Evolutionary conservation across 2,797 vertebrate species (phyloP).

Genomic region (Carcharodon carcharias): DNA sequence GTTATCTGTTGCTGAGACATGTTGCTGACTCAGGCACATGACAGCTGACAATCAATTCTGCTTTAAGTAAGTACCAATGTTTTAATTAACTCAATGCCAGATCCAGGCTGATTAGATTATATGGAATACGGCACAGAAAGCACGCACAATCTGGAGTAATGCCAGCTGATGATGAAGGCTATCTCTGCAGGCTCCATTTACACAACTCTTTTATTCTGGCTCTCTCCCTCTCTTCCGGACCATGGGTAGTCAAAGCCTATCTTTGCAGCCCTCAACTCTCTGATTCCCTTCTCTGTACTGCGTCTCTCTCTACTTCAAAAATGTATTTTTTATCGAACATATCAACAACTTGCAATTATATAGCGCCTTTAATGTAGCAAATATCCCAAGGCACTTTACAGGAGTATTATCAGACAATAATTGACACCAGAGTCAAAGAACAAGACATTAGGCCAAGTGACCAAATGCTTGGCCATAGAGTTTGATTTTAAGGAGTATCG

Average conservation of each 20-base stretch:
- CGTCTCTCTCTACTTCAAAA: neutral
- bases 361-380: neutral
- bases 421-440: no score
- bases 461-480: no score
- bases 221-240: neutral
- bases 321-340: no score
- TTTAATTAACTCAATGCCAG: slow-evolving; percentile 21
- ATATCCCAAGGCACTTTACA: neutral
- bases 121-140: neutral
- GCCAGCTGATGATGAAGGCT: neutral
- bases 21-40: slow-evolving; percentile 4
- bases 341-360: no score
- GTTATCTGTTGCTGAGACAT: no score
- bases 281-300: neutral
- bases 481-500: no score
- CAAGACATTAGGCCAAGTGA: no score
- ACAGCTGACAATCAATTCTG: neutral
- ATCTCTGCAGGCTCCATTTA: neutral
- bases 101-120: slow-evolving; percentile 9
- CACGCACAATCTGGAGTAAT: neutral
- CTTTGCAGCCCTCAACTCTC: neutral
- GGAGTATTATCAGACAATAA: neutral
- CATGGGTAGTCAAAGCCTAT: neutral
- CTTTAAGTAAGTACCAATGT: slow-evolving; percentile 12
- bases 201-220: neutral